Evolutionary conservation across 2,888 invertebrate genomes (phyloP).

Genomic region (Pantelozetes paolii): DNA sequence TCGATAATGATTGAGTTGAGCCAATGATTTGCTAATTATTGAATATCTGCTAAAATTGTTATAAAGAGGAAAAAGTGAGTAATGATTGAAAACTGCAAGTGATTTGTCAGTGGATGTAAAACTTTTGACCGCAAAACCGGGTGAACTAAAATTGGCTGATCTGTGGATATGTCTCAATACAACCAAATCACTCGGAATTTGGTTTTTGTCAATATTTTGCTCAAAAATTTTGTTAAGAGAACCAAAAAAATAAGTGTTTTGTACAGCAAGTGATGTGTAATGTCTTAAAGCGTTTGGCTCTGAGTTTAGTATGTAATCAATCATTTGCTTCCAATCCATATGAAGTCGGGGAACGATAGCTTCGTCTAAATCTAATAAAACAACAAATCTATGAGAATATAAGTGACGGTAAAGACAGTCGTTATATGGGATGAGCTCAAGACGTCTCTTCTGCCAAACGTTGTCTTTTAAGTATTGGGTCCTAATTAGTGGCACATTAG

Average conservation of each 20-base stretch:
- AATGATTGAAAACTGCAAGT: conserved; percentile 70
- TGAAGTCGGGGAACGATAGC: conserved; percentile 68
- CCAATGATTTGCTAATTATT: conserved; percentile 60
- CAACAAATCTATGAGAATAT: conserved; percentile 81
- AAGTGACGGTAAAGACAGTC: conserved; percentile 90
- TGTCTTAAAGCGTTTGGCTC: conserved; percentile 51
- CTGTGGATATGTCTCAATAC: conserved; percentile 58
- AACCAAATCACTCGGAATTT: conserved; percentile 51
- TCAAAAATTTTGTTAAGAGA: not conserved
- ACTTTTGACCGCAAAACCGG: conserved; percentile 67
- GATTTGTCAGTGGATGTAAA: conserved; percentile 64
- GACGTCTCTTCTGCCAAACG: conserved; percentile 86
- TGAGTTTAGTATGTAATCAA: conserved; percentile 60
- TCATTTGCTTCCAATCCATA: conserved; percentile 66
- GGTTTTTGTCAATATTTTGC: not conserved
- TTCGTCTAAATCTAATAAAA: conserved; percentile 88
- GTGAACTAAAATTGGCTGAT: conserved; percentile 60
- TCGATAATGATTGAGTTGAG: conserved; percentile 67
- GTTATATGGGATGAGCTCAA: conserved; percentile 92
- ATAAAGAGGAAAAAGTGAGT: conserved; percentile 62
- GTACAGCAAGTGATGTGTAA: conserved; percentile 60
- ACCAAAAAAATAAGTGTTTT: conserved; percentile 64
- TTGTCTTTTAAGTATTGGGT: conserved; percentile 74
- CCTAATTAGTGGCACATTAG: conserved; percentile 65
- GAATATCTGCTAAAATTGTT: conserved; percentile 58